Base-by-base conservation (phyloP, 2,888 invertebrate species). In the Saturnia pavonia region DNA sequence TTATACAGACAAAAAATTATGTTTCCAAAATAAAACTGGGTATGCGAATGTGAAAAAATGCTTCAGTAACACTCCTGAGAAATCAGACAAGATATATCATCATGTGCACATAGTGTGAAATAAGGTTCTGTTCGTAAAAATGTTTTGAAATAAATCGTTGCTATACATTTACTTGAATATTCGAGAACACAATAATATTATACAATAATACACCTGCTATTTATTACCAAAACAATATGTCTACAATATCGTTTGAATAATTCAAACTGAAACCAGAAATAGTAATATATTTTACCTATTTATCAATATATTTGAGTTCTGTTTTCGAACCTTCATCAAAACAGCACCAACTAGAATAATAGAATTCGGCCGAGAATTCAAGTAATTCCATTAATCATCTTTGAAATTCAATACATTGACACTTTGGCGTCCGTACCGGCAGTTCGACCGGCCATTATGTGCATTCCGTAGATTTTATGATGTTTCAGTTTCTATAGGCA, bases 381-480 rank as follows among this genome's bases (percentile, higher is more conserved):
- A 88, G 82, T 84, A 84, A 91, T 90, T 81, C 87, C 88, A 92
- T 93, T 91, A 91, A 92, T 93, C 91, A 92, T 91, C 88, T 87
- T 86, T 89, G 91, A 89, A 90, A 91, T 92, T 91, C 92, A 92
- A 93, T 91, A 92, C 92, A 91, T 90, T 86, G 91, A 91, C 91
- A 89, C 88, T 85, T 82, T 82, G 83, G 80, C 80, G 78, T 75
- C 77, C 79, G 78, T 74, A 75, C 72, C 73, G 73, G 77, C 76
- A 78, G 75, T 74, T 73, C 78, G 82, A 80, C 77, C 82, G 75
- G 81, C 84, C 85, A 84, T 86, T 87, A 86, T 82, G 79, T 75
- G 82, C 80, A 90, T 91, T 84, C 88, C 91, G 80, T 82, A 84
- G 82, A 88, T 90, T 87, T 91, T 89, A 88, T 88, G 83, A 85